Evolutionary conservation across 2,888 invertebrate species (phyloP), one percentile per base, ranked within the genome.

Genomic region (Yponomeuta cagnagella): DNA sequence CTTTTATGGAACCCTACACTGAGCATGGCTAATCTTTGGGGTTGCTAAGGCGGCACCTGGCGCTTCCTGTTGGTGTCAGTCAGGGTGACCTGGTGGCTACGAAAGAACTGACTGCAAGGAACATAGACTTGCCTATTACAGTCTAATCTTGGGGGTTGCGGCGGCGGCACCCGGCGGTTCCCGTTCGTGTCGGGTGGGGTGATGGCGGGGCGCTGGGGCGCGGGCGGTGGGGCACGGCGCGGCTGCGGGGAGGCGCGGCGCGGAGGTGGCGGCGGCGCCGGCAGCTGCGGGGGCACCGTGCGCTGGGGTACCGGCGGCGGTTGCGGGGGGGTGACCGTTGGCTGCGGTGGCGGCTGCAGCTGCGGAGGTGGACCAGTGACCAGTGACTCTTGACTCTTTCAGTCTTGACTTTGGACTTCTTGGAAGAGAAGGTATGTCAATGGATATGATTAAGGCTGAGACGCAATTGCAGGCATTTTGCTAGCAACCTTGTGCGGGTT

Each of bases 191-290:
- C 84, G 0, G 86, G 91, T 0, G 85, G 87, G 0, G 89, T 0
- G 93, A 93, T 3, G 82, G 93, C 1, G 93, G 90, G 2, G 87
- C 83, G n/a, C 90, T 75, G 10, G 85, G 88, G 33, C 91, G 92
- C 0, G 88, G 89, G 70, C 82, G 88, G 8, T 69, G 75, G 48
- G 86, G 86, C 72, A 83, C 72, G 31, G 86, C 82, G 37, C 86
- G 86, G 0, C 89, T 88, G 0, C 89, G 87, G 5, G 89, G 84
- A 2, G 88, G 86, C 12, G 76, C 74, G 9, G 78, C 77, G 12
- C 86, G 88, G 2, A 87, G 85, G 4, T 89, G 81, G 0, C 87
- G 86, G 1, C 79, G 77, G 48, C 84, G 82, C 37, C 43, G 30
- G 37, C n/a, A 37, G 31, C 37, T 81, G 76, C 10, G 82, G 82